Evolutionary conservation across 2,888 invertebrate species (phyloP).

Genomic region (Pollenia labialis): DNA sequence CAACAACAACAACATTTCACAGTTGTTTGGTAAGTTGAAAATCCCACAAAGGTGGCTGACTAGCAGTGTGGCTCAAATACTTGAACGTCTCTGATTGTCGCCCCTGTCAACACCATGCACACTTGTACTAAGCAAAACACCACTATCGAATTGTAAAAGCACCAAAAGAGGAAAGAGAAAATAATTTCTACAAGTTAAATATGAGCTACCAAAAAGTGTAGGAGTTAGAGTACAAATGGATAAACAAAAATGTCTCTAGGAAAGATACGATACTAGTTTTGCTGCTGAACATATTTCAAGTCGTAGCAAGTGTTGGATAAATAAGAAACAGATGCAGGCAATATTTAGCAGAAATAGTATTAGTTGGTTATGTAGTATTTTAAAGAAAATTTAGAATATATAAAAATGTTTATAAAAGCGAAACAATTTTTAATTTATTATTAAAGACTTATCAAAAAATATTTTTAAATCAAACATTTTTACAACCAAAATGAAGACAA

Average conservation of each 20-base stretch:
- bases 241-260: constrained; percentile 9
- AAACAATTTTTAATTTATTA: too few relatives aligned
- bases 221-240: constrained; percentile 15
- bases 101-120: constrained; percentile 57
- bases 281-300: not conserved
- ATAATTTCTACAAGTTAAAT: constrained; percentile 32
- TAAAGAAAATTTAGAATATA: constrained; percentile 36
- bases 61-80: constrained; percentile 27
- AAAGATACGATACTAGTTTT: not conserved
- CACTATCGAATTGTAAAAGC: not conserved
- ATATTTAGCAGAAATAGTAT: not conserved
- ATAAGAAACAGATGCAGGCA: constrained; percentile 58
- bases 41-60: constrained; percentile 58
- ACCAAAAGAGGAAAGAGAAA: constrained; percentile 3
- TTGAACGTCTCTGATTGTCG: constrained; percentile 55
- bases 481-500: too few relatives aligned
- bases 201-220: constrained; percentile 18
- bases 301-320: constrained; percentile 41
- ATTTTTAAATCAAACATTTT: too few relatives aligned
- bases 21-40: constrained; percentile 11
- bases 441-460: too few relatives aligned
- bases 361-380: constrained; percentile 24
- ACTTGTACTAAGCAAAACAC: constrained; percentile 24
- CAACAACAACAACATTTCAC: constrained; percentile 2
- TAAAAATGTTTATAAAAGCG: not conserved